phyloP scores from a whole-genome alignment of 2,888 invertebrate genomes.

The Morpho deidamia region DNA sequence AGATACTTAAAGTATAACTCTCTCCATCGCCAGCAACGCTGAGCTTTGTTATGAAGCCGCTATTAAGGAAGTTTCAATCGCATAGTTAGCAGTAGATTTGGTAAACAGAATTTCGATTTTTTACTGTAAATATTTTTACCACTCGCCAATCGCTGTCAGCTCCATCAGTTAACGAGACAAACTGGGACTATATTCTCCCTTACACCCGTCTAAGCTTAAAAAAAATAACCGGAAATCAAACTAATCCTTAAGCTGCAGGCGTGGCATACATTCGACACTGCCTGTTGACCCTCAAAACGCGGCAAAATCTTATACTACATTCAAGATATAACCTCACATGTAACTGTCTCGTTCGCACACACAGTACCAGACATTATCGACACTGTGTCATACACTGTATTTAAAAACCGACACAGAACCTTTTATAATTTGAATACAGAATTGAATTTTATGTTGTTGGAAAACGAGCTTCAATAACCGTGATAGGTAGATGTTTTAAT shows the following conservation, averaged over 20 bases:
- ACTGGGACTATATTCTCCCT: no score
- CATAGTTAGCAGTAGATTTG: no score
- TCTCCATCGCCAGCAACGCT: no score
- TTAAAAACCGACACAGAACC: slow-evolving; percentile 3
- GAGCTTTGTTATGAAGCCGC: no score
- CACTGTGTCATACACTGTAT: slow-evolving; percentile 5
- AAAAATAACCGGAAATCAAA: slow-evolving; percentile 14
- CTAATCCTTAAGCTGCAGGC: slow-evolving; percentile 11
- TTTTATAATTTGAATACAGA: slow-evolving; percentile 9
- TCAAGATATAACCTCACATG: background rate
- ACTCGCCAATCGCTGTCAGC: no score
- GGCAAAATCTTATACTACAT: background rate
- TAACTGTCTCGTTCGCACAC: slow-evolving; percentile 1
- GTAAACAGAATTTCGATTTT: no score
- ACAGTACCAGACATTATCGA: background rate
- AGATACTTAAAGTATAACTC: no score
- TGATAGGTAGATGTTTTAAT: slow-evolving; percentile 6
- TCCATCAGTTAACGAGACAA: no score
- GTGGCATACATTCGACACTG: slow-evolving; percentile 13
- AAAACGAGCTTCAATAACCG: slow-evolving; percentile 3
- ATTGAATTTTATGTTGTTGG: slow-evolving; percentile 8
- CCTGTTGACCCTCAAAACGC: slow-evolving; percentile 11
- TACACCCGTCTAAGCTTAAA: no score
- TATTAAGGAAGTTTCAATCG: no score
- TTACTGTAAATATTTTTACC: no score